Conservation (phyloP, 2,797 vertebrate species). For the Notoglanidium macrostoma region DNA sequence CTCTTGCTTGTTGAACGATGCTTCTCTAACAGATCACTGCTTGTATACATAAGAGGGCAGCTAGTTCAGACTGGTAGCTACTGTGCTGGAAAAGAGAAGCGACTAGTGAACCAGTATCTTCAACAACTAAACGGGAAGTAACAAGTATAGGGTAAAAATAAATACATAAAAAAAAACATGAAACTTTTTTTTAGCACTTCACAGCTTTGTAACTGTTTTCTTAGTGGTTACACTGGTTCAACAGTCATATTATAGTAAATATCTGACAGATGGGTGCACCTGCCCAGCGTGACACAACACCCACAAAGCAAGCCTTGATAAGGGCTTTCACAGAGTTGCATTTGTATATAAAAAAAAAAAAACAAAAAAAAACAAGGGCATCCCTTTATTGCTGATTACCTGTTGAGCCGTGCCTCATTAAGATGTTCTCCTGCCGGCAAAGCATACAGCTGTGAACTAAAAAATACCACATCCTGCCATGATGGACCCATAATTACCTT, state of each 20-base stretch:
- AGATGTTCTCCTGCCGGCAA: slow-evolving; percentile 20
- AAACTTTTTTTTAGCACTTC: not conserved
- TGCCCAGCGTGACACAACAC: not conserved
- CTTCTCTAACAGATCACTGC: not conserved
- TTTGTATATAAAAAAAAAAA: not conserved
- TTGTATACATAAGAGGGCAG: not conserved
- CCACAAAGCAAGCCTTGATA: not conserved
- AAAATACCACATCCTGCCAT: not conserved
- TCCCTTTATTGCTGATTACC: slow-evolving; percentile 12
- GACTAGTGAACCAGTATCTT: not conserved
- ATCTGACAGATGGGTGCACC: not conserved
- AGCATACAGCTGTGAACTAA: not conserved
- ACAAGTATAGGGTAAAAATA: not conserved
- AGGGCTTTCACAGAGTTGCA: not conserved
- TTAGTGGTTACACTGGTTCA: not conserved
- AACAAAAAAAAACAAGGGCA: not conserved
- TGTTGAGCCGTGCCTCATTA: slow-evolving; percentile 29
- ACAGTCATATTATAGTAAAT: slow-evolving; percentile 1
- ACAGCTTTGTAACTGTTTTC: not conserved
- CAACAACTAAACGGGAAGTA: not conserved
- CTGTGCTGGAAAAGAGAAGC: not conserved
- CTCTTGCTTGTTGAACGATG: not conserved
- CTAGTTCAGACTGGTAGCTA: not conserved
- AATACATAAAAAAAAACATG: not conserved
- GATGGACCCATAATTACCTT: not conserved